A percentile compares a stretch with the other conserved stretches of the same genome.
These are phyloP conservation scores for Adelges cooleyi DNA, from an alignment of 1,140 invertebrate species.

Conservation along the genomic window DNA sequence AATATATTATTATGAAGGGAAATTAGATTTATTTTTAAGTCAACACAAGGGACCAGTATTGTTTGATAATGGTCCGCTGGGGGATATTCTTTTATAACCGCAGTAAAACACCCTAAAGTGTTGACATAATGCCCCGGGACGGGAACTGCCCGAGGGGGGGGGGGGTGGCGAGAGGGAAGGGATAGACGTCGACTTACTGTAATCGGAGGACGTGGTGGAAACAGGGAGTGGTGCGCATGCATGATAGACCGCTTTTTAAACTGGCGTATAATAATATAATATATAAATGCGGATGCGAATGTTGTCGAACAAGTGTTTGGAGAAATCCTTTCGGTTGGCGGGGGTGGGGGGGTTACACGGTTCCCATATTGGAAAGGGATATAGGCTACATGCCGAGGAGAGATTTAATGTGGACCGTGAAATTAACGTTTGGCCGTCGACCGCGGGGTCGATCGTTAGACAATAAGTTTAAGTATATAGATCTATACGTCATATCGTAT, in stretches of 20 bases:
- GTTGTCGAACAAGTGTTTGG: slow-evolving; percentile 26
- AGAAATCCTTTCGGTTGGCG: neutral
- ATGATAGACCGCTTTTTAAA: slow-evolving; percentile 24
- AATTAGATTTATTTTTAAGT: slow-evolving; percentile 29
- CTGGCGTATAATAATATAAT: neutral
- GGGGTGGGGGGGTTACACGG: too few relatives aligned
- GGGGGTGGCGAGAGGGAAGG: too few relatives aligned
- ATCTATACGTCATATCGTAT: too few relatives aligned
- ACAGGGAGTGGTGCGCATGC: neutral
- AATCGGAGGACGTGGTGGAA: neutral
- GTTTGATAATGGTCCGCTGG: slow-evolving; percentile 25
- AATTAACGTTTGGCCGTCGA: slow-evolving; percentile 11
- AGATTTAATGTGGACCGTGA: slow-evolving; percentile 6
- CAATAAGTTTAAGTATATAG: too few relatives aligned
- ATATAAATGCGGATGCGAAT: slow-evolving; percentile 8
- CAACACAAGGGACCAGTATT: slow-evolving; percentile 27
- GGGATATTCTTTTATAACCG: slow-evolving; percentile 27
- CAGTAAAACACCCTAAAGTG: slow-evolving; percentile 27
- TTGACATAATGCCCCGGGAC: slow-evolving; percentile 17
- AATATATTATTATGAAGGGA: neutral
- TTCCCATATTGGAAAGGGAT: neutral
- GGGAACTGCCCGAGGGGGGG: too few relatives aligned
- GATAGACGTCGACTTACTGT: too few relatives aligned
- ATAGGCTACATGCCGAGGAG: neutral
- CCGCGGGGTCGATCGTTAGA: too few relatives aligned